A percentile compares a stretch with the other conserved stretches of the same genome.
phyloP scores from a whole-genome alignment of 1,140 invertebrate genomes.

The Zaprionus africanus region DNA sequence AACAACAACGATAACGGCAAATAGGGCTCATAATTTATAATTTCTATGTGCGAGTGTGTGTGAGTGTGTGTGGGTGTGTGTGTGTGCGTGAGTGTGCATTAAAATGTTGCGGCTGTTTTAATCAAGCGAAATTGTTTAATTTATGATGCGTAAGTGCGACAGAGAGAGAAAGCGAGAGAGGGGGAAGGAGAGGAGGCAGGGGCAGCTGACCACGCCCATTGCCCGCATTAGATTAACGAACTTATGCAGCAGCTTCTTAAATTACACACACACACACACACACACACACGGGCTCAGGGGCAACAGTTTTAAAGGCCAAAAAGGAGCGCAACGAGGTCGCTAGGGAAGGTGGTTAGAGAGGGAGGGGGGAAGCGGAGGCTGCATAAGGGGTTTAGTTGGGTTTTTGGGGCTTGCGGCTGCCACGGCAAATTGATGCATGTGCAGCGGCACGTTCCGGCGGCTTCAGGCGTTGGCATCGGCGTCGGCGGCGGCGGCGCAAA shows the following conservation, averaged over 20 bases:
- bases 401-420: constrained; percentile 52
- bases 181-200: not conserved
- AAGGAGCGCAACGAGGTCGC: not conserved
- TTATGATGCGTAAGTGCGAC: constrained; percentile 11
- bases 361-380: not conserved
- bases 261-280: constrained; percentile 7
- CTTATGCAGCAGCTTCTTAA: constrained; percentile 22
- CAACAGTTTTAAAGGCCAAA: constrained; percentile 6
- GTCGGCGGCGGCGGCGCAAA: constrained; percentile 32
- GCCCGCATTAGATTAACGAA: constrained; percentile 37
- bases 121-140: constrained; percentile 40
- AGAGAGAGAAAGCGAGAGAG: too few relatives aligned
- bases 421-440: constrained; percentile 72
- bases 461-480: constrained; percentile 13
- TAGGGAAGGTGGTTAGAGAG: too few relatives aligned
- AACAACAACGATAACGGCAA: constrained; percentile 13
- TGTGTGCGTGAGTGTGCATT: constrained; percentile 21
- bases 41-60: not conserved
- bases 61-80: constrained; percentile 11
- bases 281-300: constrained; percentile 1
- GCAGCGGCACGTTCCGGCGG: constrained; percentile 71
- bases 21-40: constrained; percentile 29
- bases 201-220: constrained; percentile 11
- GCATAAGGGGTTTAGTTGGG: constrained; percentile 6
- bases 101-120: constrained; percentile 39